phyloP scores from a whole-genome alignment of 1,140 invertebrate genomes.

The Phymastichus coffea region DNA sequence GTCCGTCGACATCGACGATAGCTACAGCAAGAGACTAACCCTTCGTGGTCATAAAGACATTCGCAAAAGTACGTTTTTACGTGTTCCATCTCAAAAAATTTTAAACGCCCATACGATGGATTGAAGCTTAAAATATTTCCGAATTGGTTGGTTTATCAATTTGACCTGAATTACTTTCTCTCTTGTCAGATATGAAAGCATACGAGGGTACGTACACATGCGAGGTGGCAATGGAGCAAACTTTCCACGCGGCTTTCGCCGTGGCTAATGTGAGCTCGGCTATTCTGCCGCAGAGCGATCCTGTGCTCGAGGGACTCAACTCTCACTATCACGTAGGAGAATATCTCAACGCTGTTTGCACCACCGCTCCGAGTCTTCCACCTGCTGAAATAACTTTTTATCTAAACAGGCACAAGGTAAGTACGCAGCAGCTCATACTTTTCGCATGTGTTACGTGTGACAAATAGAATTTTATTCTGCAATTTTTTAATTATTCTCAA shows the following conservation, averaged over 20 bases:
- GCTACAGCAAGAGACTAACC: neutral
- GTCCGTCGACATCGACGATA: neutral
- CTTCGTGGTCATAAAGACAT: neutral
- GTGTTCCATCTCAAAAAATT: no score
- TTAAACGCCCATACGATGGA: no score
- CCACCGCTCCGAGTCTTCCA: constrained; percentile 71
- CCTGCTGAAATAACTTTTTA: constrained; percentile 69
- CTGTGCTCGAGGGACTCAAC: constrained; percentile 47
- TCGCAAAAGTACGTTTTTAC: constrained; percentile 19
- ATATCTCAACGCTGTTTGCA: constrained; percentile 73
- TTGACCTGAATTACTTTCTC: no score
- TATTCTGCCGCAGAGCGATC: constrained; percentile 46
- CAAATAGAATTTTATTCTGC: no score
- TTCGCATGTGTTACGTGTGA: no score
- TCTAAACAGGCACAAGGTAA: constrained; percentile 75
- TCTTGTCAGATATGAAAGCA: constrained; percentile 15
- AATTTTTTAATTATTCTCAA: no score
- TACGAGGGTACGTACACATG: constrained; percentile 59
- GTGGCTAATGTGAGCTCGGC: constrained; percentile 57
- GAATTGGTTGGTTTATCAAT: no score
- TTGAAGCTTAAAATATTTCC: no score
- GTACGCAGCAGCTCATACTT: no score
- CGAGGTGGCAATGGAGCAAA: constrained; percentile 60
- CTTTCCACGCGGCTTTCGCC: constrained; percentile 57
- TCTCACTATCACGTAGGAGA: constrained; percentile 71